These are phyloP conservation scores for Cepaea nemoralis DNA, from an alignment of 1,140 invertebrate genomes.

Conservation along the genomic window DNA sequence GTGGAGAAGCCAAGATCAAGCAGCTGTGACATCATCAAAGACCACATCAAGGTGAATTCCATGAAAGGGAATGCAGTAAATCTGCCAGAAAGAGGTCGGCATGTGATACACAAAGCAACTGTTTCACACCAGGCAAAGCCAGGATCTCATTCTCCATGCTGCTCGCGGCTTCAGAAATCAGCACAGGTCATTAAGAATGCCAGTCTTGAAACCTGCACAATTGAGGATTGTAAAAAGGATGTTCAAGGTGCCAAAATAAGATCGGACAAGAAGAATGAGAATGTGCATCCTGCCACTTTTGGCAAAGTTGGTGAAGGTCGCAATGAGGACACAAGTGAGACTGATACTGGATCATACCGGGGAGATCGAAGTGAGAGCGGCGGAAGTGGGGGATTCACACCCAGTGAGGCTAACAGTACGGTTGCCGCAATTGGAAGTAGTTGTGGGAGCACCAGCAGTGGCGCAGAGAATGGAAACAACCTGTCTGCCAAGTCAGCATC, in stretches of 20 bases:
- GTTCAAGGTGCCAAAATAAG: neutral
- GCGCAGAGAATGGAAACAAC: neutral
- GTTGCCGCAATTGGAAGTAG: neutral
- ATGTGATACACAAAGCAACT: neutral
- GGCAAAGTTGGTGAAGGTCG: neutral
- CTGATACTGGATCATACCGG: neutral
- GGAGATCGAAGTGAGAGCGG: neutral
- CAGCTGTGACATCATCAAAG: neutral
- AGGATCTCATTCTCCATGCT: conserved; percentile 25
- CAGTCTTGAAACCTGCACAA: neutral
- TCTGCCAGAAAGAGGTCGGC: neutral
- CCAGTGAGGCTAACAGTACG: neutral
- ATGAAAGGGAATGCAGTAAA: neutral
- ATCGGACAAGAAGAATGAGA: neutral
- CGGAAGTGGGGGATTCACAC: conserved; percentile 24
- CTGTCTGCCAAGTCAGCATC: neutral
- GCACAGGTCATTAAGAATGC: neutral
- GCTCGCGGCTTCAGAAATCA: conserved; percentile 3
- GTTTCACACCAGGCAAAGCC: neutral
- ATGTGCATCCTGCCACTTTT: neutral
- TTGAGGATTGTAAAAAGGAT: neutral
- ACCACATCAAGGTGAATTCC: neutral
- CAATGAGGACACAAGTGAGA: neutral
- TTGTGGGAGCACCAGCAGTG: neutral
- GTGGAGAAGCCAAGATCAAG: neutral